Percentiles rank a stretch among this genome's conserved stretches.
phyloP scores from a whole-genome alignment of 2,113 vertebrate species.

The Megaceryle maxima region DNA sequence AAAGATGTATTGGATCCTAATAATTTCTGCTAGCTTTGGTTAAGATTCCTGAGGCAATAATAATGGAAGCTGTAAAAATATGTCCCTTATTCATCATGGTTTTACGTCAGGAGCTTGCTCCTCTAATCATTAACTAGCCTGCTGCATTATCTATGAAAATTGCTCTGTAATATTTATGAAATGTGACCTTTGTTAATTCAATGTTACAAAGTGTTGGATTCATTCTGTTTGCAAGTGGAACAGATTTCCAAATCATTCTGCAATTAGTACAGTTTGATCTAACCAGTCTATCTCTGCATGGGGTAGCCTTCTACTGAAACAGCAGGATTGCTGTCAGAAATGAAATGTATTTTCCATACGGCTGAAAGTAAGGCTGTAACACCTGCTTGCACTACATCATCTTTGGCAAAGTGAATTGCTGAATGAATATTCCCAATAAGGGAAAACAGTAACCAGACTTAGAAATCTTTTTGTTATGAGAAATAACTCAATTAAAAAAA shows the following conservation, averaged over 20 bases:
- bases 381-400: constrained; percentile 63
- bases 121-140: constrained; percentile 61
- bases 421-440: constrained; percentile 15
- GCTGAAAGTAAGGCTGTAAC: constrained; percentile 20
- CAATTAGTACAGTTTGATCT: constrained; percentile 70
- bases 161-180: constrained; percentile 64
- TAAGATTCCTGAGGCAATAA: constrained; percentile 21
- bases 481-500: background rate
- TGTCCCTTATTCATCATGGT: background rate
- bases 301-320: constrained; percentile 49
- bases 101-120: constrained; percentile 41
- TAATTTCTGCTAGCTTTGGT: constrained; percentile 12
- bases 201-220: constrained; percentile 45
- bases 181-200: constrained; percentile 67
- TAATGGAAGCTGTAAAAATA: constrained; percentile 24
- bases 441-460: background rate
- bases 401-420: constrained; percentile 49
- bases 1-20: background rate
- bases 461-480: background rate
- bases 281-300: constrained; percentile 59
- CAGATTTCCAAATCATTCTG: constrained; percentile 59
- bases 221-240: constrained; percentile 60
- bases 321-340: constrained; percentile 46
- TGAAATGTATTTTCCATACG: constrained; percentile 42
- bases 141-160: constrained; percentile 59